These are phyloP conservation scores for Eubasilissa splendida DNA, from an alignment of 2,888 invertebrate species.

Conservation along the genomic window DNA sequence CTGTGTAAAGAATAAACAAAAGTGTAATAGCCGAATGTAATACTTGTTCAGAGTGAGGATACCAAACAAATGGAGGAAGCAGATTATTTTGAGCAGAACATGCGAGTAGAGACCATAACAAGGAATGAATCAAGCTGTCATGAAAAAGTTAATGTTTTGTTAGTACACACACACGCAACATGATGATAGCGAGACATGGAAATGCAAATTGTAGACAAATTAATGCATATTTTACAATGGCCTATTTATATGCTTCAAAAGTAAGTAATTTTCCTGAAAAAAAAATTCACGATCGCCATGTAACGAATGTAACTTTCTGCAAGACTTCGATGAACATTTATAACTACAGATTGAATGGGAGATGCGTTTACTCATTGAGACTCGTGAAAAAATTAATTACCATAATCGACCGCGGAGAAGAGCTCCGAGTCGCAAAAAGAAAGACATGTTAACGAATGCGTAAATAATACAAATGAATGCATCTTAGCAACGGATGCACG, in stretches of 20 bases:
- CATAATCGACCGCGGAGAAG: constrained; percentile 1
- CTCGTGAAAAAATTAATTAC: constrained; percentile 3
- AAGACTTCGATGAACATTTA: neutral
- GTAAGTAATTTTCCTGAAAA: no score
- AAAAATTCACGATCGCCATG: no score
- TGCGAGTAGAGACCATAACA: neutral
- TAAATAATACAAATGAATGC: constrained; percentile 8
- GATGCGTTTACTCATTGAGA: neutral
- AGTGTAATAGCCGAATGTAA: neutral
- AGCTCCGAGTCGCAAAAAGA: neutral
- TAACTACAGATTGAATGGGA: neutral
- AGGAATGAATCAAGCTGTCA: neutral
- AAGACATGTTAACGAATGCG: constrained; percentile 13
- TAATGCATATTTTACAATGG: no score
- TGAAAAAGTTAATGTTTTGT: constrained; percentile 1
- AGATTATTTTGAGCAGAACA: neutral
- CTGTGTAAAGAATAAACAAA: neutral
- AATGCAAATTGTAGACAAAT: neutral
- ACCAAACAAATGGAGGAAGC: no score
- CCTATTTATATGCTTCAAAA: no score
- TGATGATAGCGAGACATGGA: neutral
- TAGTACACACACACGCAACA: neutral
- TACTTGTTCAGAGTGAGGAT: no score
- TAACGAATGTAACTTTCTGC: neutral
- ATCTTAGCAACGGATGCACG: constrained; percentile 4